Evolutionary conservation across 1,140 invertebrate genomes (phyloP).

Genomic region (Lucilia sericata): DNA sequence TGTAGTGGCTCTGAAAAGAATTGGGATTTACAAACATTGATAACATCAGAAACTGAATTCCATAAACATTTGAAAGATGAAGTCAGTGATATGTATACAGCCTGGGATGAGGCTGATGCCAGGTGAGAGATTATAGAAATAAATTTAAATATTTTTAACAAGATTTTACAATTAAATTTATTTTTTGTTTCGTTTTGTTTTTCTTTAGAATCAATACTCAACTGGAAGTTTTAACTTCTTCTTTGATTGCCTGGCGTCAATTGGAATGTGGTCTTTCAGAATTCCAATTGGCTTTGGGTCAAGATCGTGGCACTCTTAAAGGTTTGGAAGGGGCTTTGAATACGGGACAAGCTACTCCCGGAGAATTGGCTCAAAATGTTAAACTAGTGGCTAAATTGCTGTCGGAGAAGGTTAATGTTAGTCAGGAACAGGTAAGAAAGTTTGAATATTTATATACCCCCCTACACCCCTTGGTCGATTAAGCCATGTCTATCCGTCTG

Average conservation of each 20-base stretch:
- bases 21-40: slow-evolving; percentile 63
- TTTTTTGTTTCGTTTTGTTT: background rate
- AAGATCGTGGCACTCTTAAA: slow-evolving; percentile 75
- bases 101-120: slow-evolving; percentile 82
- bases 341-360: slow-evolving; percentile 73
- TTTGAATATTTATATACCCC: too few relatives aligned
- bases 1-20: slow-evolving; percentile 52
- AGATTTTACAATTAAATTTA: background rate
- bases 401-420: slow-evolving; percentile 73
- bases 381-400: slow-evolving; percentile 77
- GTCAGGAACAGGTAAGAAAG: slow-evolving; percentile 66
- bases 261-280: slow-evolving; percentile 74
- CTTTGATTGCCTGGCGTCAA: slow-evolving; percentile 74
- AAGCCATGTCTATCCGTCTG: too few relatives aligned
- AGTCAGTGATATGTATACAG: slow-evolving; percentile 79
- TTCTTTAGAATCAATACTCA: slow-evolving; percentile 60
- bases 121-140: slow-evolving; percentile 71
- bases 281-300: slow-evolving; percentile 73
- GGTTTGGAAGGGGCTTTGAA: slow-evolving; percentile 74
- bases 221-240: slow-evolving; percentile 63
- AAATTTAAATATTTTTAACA: background rate
- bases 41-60: slow-evolving; percentile 67
- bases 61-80: slow-evolving; percentile 76
- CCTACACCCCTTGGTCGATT: too few relatives aligned
- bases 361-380: slow-evolving; percentile 74